These are phyloP conservation scores for Xanthia icteritia DNA, from an alignment of 2,888 invertebrate genomes.

Conservation along the genomic window DNA sequence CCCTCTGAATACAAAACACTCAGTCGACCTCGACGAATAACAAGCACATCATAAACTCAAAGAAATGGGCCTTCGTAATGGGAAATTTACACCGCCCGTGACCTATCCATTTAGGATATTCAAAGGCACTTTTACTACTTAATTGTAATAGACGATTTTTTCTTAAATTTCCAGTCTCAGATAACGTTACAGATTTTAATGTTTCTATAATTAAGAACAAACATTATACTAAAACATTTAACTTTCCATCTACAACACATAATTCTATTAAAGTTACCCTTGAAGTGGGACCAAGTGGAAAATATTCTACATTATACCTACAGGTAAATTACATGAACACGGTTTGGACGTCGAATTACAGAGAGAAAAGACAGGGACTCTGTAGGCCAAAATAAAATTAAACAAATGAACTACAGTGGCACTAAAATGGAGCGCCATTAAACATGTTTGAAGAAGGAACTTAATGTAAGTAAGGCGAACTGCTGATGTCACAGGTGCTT, in stretches of 20 bases:
- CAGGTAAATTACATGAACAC: not conserved
- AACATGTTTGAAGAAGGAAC: conserved; percentile 44
- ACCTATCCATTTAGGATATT: conserved; percentile 44
- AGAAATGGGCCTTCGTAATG: conserved; percentile 47
- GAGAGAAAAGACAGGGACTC: not conserved
- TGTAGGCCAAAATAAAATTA: conserved; percentile 15
- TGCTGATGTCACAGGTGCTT: conserved; percentile 19
- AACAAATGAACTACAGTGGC: conserved; percentile 16
- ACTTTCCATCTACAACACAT: not conserved
- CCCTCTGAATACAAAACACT: conserved; percentile 39
- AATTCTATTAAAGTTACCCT: conserved; percentile 5
- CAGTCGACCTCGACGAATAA: conserved; percentile 42
- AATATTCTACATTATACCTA: conserved; percentile 7
- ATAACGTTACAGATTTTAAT: not conserved
- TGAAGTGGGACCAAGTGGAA: conserved; percentile 14
- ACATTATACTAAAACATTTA: conserved; percentile 4
- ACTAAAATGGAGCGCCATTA: conserved; percentile 38
- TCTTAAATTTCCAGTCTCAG: not conserved
- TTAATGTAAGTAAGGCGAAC: conserved; percentile 14
- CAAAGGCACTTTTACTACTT: conserved; percentile 43
- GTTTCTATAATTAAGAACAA: not conserved
- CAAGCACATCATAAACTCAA: conserved; percentile 49
- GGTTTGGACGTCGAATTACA: not conserved
- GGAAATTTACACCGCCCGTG: conserved; percentile 43
- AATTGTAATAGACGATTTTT: conserved; percentile 27